Base-by-base conservation (phyloP, 2,888 invertebrate genomes). In the Yponomeuta evonymella region DNA sequence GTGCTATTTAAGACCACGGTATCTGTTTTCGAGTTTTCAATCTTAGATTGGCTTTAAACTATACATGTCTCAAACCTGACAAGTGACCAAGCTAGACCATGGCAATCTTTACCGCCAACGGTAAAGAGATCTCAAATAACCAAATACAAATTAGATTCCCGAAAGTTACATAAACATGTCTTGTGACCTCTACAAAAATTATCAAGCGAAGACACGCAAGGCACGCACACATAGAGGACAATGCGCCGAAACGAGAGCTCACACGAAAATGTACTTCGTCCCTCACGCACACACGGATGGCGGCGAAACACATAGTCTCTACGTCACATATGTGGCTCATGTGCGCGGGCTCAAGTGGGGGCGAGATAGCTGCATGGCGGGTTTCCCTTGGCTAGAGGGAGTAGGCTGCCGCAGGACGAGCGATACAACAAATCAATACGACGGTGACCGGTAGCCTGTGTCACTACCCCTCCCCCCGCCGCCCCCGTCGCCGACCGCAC, bases 341-440 rank as follows among this genome's bases (percentile, higher is more conserved):
- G 86, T 87, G 86, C 79, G 78, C 70, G 80, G 85, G 78, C 72
- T 83, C 78, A 83, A 86, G 75, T 82, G 73, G 74, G 72, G 75
- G 79, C 63, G 70, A 69, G 48, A 71, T 72, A 70, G 73, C 67
- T 51, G 51, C 65, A 51, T 48, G 51, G 36, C 11, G 48, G 23
- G 51, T 75, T 74, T 74, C 77, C 77, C 78, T 74, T 75, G 75
- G 87, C 77, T 85, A 73, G 90, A 92, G 80, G 84, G 88, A 86
- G 92, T 91, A 79, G 79, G 86, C 76, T 77, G 83, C 85, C 86
- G 88, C 91, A 91, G 92, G 92, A 92, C 92, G 89, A 92, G 87
- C 93, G 92, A 93, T 93, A 93, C 93, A 93, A 93, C 93, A 93
- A 93, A 93, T 92, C 93, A 93, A 93, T 93, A 93, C 93, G 91